phyloP scores from a whole-genome alignment of 2,113 vertebrate genomes.

The Zosterops pallidus region DNA sequence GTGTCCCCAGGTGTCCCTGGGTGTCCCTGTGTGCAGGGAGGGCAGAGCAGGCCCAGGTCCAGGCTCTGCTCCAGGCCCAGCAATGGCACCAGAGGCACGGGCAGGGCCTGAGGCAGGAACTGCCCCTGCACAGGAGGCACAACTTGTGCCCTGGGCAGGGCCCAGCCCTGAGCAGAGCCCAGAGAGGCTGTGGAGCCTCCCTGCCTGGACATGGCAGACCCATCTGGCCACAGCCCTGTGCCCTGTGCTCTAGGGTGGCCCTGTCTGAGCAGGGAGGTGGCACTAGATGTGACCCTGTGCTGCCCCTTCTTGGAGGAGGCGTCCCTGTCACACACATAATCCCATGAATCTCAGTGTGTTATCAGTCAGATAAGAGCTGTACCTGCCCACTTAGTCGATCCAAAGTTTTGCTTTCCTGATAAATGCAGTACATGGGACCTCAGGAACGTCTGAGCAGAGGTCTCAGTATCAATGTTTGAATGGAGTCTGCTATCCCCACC shows the following conservation, averaged over 20 bases:
- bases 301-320: rapidly evolving
- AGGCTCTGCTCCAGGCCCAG: too few relatives aligned
- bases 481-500: background rate
- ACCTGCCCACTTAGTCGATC: background rate
- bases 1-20: background rate
- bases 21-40: background rate
- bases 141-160: background rate
- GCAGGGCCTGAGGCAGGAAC: background rate
- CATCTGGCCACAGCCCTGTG: background rate
- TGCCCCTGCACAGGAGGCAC: background rate
- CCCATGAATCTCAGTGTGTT: rapidly evolving
- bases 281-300: too few relatives aligned
- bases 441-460: background rate
- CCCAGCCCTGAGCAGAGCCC: background rate
- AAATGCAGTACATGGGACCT: background rate
- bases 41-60: too few relatives aligned
- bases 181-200: background rate
- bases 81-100: background rate
- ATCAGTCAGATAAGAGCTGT: background rate
- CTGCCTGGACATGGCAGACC: background rate
- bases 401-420: background rate
- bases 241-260: background rate
- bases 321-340: background rate
- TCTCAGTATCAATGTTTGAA: background rate
- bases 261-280: background rate